These are phyloP conservation scores for Protophormia terraenovae DNA, from an alignment of 2,888 invertebrate genomes.

Conservation along the genomic window DNA sequence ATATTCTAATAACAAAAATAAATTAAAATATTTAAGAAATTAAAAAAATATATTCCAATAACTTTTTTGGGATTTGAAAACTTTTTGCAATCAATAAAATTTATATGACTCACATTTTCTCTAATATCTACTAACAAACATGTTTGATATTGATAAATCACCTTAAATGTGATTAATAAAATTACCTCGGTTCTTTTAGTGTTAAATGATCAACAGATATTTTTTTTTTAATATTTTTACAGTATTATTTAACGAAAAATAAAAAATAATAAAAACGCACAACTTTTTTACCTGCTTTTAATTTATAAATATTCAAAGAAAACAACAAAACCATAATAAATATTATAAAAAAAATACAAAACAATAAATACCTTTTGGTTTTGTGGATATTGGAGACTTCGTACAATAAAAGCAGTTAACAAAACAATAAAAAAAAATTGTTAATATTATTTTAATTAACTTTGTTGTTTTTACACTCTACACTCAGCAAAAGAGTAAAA, in stretches of 20 bases:
- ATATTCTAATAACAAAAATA: too few relatives aligned
- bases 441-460: neutral
- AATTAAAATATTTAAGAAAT: too few relatives aligned
- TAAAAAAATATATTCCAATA: too few relatives aligned
- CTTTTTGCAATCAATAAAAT: too few relatives aligned
- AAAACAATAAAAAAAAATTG: neutral
- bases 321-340: neutral
- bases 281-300: neutral
- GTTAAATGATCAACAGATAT: too few relatives aligned
- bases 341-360: neutral
- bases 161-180: too few relatives aligned
- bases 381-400: neutral
- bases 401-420: neutral
- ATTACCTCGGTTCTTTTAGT: too few relatives aligned
- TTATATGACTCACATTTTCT: too few relatives aligned
- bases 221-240: too few relatives aligned
- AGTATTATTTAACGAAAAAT: neutral
- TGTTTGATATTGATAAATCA: too few relatives aligned
- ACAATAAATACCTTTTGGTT: conserved; percentile 4
- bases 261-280: neutral
- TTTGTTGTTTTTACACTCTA: neutral
- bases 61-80: too few relatives aligned
- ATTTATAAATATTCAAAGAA: neutral
- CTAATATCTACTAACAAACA: too few relatives aligned
- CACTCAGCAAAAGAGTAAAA: neutral